Base-by-base conservation (phyloP, 1,140 invertebrate genomes). In the Drosophila mojavensis region DNA sequence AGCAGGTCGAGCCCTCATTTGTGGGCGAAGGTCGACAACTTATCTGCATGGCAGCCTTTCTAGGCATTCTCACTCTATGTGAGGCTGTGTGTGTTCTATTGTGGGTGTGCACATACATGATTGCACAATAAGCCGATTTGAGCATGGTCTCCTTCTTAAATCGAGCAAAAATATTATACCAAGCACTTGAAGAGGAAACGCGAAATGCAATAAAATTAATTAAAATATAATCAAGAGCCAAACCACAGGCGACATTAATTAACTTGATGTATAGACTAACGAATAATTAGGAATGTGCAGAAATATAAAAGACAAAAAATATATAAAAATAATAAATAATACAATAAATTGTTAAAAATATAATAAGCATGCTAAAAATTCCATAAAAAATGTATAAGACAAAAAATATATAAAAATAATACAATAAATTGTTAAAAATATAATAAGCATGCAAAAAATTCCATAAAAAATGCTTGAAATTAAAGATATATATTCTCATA, bases 1-100 rank as follows among this genome's bases (percentile, higher is more conserved):
- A 50, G 15, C 20, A 50, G 15, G 28, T 28, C 17, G 30, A 24
- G 17, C 24, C 20, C 15, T 62, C 48, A 55, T 89, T 89, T 89
- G 77, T 89, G 84, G 84, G 84, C 84, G 69, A 89, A 90, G 84
- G 84, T 89, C 84, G 78, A 65, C 68, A 89, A 89, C 81, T 83
- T 88, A 86, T 86, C 83, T 88, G 76, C 79, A 82, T 79, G 72
- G 69, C 63, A 64, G 68, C 80, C 66, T 71, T 83, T 77, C 68
- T 68, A 73, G 55, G 60, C 53, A 69, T 70, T 67, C 78, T 28
- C 67, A 50, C 69, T 13, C 26, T 26, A 24, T 69, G 39, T 36
- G 50, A 15, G 47, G 30, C 15, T 24, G 20, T 20, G 45, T 43
- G n/a, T 17, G 56, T 60, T 24, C 11, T 26, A 56, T n/a, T 45